Conservation (phyloP, 2,888 invertebrate genomes). For the Drosophila mimetica region DNA sequence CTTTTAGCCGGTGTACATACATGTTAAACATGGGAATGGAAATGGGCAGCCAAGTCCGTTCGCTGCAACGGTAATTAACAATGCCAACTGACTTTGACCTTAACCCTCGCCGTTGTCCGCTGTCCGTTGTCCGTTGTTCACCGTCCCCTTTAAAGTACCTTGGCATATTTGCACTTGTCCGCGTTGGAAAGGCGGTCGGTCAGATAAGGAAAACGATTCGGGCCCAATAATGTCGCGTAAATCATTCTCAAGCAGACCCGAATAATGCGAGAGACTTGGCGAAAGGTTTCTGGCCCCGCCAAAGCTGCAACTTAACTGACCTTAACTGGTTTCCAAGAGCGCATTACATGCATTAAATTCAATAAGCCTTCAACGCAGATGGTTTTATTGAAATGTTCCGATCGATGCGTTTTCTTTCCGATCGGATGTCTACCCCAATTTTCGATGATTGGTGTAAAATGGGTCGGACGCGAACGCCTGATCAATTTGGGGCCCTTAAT, state of each 20-base stretch:
- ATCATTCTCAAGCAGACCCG: constrained; percentile 52
- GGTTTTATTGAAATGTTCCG: constrained; percentile 47
- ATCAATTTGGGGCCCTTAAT: constrained; percentile 51
- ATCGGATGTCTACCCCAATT: constrained; percentile 52
- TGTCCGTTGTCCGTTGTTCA: constrained; percentile 10
- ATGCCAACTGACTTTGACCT: constrained; percentile 80
- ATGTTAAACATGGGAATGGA: constrained; percentile 55
- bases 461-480: constrained; percentile 42
- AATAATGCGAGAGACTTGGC: constrained; percentile 49
- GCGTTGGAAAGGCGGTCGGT: constrained; percentile 32
- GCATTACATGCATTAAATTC: constrained; percentile 41
- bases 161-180: constrained; percentile 68
- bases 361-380: constrained; percentile 48
- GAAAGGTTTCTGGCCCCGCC: constrained; percentile 59
- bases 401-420: constrained; percentile 43
- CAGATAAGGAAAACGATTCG: constrained; percentile 50
- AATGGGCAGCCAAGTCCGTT: constrained; percentile 44
- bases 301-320: constrained; percentile 53
- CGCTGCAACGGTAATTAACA: constrained; percentile 67
- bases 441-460: constrained; percentile 69
- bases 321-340: constrained; percentile 55
- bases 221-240: constrained; percentile 58
- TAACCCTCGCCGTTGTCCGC: constrained; percentile 61
- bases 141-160: constrained; percentile 47
- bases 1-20: constrained; percentile 30